phyloP scores from a whole-genome alignment of 2,797 vertebrate genomes.

The Triplophysa yarkandensis region DNA sequence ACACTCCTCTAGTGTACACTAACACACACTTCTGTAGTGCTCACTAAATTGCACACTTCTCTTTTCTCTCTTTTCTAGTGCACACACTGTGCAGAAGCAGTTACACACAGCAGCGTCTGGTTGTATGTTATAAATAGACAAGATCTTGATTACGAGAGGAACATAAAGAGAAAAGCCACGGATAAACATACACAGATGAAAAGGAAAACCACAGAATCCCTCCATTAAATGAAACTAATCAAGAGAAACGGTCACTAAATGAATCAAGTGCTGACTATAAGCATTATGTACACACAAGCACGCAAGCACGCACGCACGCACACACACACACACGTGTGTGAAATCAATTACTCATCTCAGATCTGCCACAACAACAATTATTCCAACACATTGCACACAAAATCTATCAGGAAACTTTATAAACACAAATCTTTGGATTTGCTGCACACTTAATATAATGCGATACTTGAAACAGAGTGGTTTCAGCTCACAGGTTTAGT shows the following conservation, averaged over 20 bases:
- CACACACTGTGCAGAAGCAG: not conserved
- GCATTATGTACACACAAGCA: not conserved
- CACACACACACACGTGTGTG: no score
- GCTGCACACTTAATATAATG: not conserved
- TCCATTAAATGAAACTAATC: not conserved
- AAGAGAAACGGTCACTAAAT: not conserved
- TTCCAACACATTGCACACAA: not conserved
- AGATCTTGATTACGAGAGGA: not conserved
- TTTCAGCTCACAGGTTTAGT: not conserved
- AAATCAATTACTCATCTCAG: slow-evolving; percentile 15
- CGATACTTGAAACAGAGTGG: not conserved
- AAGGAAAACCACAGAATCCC: not conserved
- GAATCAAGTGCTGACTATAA: not conserved
- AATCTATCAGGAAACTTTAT: not conserved
- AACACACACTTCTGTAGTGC: not conserved
- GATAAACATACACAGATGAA: not conserved
- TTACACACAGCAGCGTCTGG: not conserved
- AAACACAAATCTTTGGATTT: not conserved
- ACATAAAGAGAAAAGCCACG: slow-evolving; percentile 12
- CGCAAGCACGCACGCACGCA: no score
- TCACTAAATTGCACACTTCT: not conserved
- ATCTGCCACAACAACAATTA: not conserved
- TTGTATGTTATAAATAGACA: slow-evolving; percentile 12
- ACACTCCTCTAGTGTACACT: not conserved
- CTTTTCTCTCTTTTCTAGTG: not conserved